Conservation (phyloP, 2,113 vertebrate species). For the Macheiramphus alcinus region DNA sequence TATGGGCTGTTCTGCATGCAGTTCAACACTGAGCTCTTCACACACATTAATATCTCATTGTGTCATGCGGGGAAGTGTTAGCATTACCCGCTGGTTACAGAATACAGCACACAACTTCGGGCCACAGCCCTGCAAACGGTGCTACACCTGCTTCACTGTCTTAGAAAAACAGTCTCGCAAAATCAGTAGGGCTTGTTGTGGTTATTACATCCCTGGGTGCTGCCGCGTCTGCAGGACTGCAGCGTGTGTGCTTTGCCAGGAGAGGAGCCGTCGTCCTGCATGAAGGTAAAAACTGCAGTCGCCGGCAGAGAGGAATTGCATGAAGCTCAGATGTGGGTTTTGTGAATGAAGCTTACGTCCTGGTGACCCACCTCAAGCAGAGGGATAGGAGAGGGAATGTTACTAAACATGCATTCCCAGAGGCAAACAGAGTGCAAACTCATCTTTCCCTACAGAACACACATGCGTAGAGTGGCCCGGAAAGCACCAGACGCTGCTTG, state of each 20-base stretch:
- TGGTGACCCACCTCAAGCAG: background rate
- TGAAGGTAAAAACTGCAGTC: background rate
- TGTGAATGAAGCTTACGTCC: background rate
- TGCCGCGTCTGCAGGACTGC: rapidly evolving
- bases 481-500: constrained; percentile 37
- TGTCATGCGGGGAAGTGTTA: background rate
- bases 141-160: background rate
- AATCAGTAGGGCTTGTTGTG: background rate
- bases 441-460: background rate
- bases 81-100: background rate
- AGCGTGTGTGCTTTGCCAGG: rapidly evolving
- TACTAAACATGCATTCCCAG: background rate
- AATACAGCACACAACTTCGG: background rate
- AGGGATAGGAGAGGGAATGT: background rate
- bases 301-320: rapidly evolving
- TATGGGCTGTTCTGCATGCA: background rate
- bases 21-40: background rate
- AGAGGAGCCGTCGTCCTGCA: background rate
- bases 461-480: background rate
- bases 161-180: background rate
- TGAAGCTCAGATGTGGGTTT: background rate
- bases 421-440: background rate
- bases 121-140: rapidly evolving
- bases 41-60: background rate
- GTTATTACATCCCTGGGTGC: rapidly evolving